A percentile compares a stretch with the other conserved stretches of the same genome.
These are phyloP conservation scores for Nephila pilipes DNA, from an alignment of 1,140 invertebrate species.

Conservation along the genomic window DNA sequence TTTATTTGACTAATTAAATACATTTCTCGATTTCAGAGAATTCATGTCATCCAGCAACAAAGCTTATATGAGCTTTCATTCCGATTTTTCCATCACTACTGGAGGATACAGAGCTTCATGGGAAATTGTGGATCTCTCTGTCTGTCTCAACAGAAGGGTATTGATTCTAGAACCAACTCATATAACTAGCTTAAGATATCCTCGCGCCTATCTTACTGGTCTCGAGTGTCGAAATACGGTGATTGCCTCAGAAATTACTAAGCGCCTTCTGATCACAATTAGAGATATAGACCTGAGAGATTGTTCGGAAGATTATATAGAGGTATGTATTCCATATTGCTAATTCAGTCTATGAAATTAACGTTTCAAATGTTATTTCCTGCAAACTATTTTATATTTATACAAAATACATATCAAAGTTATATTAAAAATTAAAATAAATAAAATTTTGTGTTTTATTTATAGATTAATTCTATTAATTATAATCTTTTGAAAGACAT, in stretches of 20 bases:
- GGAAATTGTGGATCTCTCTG: constrained; percentile 86
- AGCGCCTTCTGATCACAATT: constrained; percentile 84
- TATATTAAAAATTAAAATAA: no score
- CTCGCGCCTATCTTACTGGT: constrained; percentile 85
- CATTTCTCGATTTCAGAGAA: constrained; percentile 78
- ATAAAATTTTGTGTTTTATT: no score
- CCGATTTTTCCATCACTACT: constrained; percentile 86
- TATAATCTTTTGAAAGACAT: no score
- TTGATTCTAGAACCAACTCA: constrained; percentile 40
- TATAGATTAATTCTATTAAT: no score
- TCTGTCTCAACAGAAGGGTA: constrained; percentile 81
- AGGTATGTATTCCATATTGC: constrained; percentile 21
- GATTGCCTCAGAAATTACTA: constrained; percentile 84
- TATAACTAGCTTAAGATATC: constrained; percentile 86
- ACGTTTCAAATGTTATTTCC: no score
- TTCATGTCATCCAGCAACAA: constrained; percentile 85
- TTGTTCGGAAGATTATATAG: constrained; percentile 47
- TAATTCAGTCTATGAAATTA: no score
- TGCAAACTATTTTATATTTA: no score
- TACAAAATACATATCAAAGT: no score
- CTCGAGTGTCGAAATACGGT: constrained; percentile 87
- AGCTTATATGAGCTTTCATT: constrained; percentile 85
- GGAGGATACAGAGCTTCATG: constrained; percentile 86
- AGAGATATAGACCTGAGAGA: constrained; percentile 83
- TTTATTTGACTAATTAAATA: no score